A percentile compares a stretch with the other conserved stretches of the same genome.
phyloP scores from a whole-genome alignment of 2,888 invertebrate genomes.

The Sesamia inferens region DNA sequence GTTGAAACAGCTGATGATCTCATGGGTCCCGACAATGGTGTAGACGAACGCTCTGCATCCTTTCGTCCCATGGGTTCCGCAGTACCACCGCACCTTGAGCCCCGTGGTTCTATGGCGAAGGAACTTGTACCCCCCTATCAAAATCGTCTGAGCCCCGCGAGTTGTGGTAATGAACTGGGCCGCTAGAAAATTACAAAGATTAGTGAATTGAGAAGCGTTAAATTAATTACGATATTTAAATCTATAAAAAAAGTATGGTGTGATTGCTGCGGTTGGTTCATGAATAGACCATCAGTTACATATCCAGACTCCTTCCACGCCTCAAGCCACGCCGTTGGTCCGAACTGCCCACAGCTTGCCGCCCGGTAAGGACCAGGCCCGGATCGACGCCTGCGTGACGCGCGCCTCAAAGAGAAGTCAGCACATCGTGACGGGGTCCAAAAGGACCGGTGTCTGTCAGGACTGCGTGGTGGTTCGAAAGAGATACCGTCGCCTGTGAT shows the following conservation, averaged over 20 bases:
- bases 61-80: conserved; percentile 59
- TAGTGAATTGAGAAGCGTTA: no score
- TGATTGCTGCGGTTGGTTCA: background rate
- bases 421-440: no score
- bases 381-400: no score
- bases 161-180: conserved; percentile 24
- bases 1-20: conserved; percentile 59
- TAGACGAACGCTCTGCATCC: conserved; percentile 63
- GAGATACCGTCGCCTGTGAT: no score
- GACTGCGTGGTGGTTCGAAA: no score
- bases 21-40: conserved; percentile 38
- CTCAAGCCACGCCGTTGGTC: background rate
- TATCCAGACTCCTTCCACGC: background rate
- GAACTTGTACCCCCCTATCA: conserved; percentile 27
- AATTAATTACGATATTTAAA: background rate
- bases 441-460: no score
- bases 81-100: conserved; percentile 53
- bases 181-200: conserved; percentile 20
- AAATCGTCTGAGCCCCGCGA: conserved; percentile 35
- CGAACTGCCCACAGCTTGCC: no score
- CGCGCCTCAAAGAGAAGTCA: no score
- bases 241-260: background rate
- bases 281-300: background rate
- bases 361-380: no score
- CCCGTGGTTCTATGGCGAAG: conserved; percentile 41